A percentile compares a stretch with the other conserved stretches of the same genome.
phyloP scores from a whole-genome alignment of 2,113 vertebrate genomes.

The Muntiacus reevesi region DNA sequence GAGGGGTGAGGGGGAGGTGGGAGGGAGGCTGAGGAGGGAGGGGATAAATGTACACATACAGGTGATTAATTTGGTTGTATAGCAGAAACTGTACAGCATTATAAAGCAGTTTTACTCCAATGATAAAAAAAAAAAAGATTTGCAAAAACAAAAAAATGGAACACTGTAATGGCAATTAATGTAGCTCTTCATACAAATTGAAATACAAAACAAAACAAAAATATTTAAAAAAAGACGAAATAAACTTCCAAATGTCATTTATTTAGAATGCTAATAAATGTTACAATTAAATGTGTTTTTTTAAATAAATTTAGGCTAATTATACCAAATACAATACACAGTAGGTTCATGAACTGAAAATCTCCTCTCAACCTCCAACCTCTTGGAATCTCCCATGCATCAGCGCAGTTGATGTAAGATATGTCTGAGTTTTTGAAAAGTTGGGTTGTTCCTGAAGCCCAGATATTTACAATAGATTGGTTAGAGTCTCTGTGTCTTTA shows the following conservation, averaged over 20 bases:
- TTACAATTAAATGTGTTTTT: conserved; percentile 26
- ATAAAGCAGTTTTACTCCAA: background rate
- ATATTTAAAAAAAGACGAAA: background rate
- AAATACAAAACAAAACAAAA: background rate
- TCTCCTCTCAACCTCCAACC: background rate
- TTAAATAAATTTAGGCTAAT: conserved; percentile 22
- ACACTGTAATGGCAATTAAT: background rate
- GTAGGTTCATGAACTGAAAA: conserved; percentile 40
- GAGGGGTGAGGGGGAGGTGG: background rate
- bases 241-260: background rate
- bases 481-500: background rate
- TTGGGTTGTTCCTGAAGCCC: background rate
- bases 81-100: background rate
- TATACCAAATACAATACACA: background rate
- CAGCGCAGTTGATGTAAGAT: background rate
- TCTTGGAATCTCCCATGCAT: background rate
- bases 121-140: background rate
- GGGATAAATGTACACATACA: background rate
- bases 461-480: background rate
- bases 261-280: conserved; percentile 48
- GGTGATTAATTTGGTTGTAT: background rate
- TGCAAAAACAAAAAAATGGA: background rate
- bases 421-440: background rate
- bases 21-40: background rate
- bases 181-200: background rate